Base-by-base conservation (phyloP, 2,888 invertebrate genomes). In the Chalcosyrphus nemorum region DNA sequence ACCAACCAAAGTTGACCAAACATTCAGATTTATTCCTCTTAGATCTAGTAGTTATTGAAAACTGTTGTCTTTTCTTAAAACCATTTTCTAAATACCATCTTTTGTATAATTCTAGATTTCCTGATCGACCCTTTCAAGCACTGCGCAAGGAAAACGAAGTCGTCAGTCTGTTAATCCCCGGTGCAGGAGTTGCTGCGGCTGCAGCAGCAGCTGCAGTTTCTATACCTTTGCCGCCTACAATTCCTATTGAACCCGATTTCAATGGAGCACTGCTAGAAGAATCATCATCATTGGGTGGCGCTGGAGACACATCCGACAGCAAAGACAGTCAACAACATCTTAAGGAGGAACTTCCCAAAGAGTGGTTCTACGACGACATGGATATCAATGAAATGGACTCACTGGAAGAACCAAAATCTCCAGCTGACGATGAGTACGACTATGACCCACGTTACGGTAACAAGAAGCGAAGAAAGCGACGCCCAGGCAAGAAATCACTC, bases 341-440 rank as follows among this genome's bases (percentile, higher is more conserved):
- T 5, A 96, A 97, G 90, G 97, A 97, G 92, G 95, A 95, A 89
- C 91, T 93, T 86, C 94, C 94, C 87, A 96, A 95, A 93, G 96
- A 97, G 87, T 97, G 97, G 97, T 97, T 95, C 92, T 97, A 96
- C 88, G 97, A 97, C 89, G 97, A 97, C 85, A 93, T 96, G 89
- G 97, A 97, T 82, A 95, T 97, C 92, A 95, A 97, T 77, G 98
- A 98, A 90, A 96, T 97, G 92, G 98, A 97, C 88, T 95, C 95
- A 0, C 96, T 96, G 82, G 98, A 98, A 89, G 97, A 97, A 89
- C 97, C 96, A 0, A 97, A 98, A 89, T 95, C 96, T 41, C 97
- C 98, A 88, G 95, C 96, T 24, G 97, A 98, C 89, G 97, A 97
- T 11, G 98, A 98, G 91, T 96, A 97, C 89, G 98, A 98, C 90